These are phyloP conservation scores for Tor tambroides DNA, from an alignment of 2,113 vertebrate genomes.

Conservation along the genomic window DNA sequence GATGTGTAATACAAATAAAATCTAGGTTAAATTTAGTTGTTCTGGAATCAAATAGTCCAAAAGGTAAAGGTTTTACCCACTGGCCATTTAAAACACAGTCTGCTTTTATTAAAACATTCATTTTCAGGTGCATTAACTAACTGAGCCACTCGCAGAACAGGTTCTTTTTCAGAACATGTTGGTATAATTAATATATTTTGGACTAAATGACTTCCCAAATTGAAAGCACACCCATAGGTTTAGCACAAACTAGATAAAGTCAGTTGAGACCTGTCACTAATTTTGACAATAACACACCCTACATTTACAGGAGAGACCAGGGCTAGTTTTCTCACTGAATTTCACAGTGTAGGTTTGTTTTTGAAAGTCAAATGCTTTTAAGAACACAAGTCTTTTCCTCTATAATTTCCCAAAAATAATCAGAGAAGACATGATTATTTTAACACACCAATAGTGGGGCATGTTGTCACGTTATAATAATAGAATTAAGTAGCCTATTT, in stretches of 20 bases:
- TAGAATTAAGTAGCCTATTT: background rate
- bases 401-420: background rate
- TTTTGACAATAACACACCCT: background rate
- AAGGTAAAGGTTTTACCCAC: background rate
- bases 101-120: background rate
- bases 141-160: background rate
- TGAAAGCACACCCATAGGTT: background rate
- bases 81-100: background rate
- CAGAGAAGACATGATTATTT: background rate
- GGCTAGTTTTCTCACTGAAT: background rate
- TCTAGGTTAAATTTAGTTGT: background rate
- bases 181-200: background rate
- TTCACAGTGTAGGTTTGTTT: background rate
- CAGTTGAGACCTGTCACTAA: background rate
- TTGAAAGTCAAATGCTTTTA: background rate
- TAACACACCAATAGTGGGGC: background rate
- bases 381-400: background rate
- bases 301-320: background rate
- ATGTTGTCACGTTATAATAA: background rate
- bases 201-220: background rate
- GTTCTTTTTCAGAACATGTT: background rate
- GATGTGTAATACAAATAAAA: background rate
- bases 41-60: background rate
- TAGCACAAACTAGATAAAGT: conserved; percentile 15
- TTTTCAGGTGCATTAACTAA: background rate